Evolutionary conservation across 2,113 vertebrate genomes (phyloP).

Genomic region (Dasyornis broadbenti): DNA sequence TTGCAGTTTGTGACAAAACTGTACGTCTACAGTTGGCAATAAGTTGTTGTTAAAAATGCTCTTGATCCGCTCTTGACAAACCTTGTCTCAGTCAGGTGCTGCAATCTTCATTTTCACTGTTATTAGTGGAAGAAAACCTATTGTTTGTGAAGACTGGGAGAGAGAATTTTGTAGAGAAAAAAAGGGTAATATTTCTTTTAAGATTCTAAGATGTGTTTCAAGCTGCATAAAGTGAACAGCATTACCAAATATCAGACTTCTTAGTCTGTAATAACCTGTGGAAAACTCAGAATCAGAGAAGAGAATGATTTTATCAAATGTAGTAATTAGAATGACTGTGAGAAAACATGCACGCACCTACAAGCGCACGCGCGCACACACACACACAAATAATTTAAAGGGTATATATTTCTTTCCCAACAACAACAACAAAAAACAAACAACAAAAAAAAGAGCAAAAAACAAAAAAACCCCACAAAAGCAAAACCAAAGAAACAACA

Average conservation of each 20-base stretch:
- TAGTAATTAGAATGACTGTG: neutral
- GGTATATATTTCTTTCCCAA: neutral
- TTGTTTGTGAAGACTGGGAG: neutral
- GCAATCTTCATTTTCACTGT: neutral
- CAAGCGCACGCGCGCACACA: too few species aligned
- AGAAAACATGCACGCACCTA: too few species aligned
- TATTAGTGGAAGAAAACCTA: neutral
- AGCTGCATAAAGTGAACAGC: neutral
- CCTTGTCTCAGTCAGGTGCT: neutral
- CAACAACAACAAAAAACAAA: neutral
- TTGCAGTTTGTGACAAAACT: neutral
- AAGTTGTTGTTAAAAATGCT: neutral
- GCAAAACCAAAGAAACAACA: neutral
- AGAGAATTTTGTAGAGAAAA: neutral
- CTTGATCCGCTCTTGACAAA: neutral
- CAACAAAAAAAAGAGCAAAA: neutral
- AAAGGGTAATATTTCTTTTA: neutral
- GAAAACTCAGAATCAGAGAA: neutral
- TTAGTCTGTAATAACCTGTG: neutral
- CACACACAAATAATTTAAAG: neutral
- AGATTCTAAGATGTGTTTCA: neutral
- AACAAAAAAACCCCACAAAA: too few species aligned
- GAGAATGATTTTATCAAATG: neutral
- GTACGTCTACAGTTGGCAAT: neutral
- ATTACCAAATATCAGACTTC: neutral